phyloP scores from a whole-genome alignment of 1,140 invertebrate species.

The Caenorhabditis tropicalis region DNA sequence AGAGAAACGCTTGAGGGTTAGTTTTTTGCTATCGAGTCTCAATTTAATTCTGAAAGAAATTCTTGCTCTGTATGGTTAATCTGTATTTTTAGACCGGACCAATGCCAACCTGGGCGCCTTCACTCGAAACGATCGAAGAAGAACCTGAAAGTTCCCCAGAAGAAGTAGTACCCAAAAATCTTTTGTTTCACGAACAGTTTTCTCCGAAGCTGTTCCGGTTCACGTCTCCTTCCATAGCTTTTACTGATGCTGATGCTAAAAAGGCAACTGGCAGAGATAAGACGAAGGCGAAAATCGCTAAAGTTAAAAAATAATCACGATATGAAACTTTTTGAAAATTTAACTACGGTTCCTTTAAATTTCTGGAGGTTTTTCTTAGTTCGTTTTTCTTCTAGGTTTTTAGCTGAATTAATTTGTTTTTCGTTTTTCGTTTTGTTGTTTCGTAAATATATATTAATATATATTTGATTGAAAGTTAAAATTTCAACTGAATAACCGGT shows the following conservation, averaged over 20 bases:
- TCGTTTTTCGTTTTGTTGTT: background rate
- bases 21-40: background rate
- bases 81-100: constrained; percentile 14
- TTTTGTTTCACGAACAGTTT: constrained; percentile 61
- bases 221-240: constrained; percentile 64
- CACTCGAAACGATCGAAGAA: constrained; percentile 57
- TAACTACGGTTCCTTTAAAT: background rate
- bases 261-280: constrained; percentile 62
- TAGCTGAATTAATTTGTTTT: background rate
- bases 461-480: background rate
- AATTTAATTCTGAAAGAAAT: background rate
- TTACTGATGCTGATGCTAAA: constrained; percentile 63
- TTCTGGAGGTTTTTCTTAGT: background rate
- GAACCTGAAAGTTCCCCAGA: background rate
- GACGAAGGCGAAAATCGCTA: constrained; percentile 66
- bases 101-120: constrained; percentile 64
- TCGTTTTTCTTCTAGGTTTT: background rate
- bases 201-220: constrained; percentile 63
- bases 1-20: constrained; percentile 30
- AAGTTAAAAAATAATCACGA: constrained; percentile 65
- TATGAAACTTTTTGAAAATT: background rate
- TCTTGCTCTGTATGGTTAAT: background rate
- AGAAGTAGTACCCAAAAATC: constrained; percentile 30
- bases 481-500: too few species aligned
- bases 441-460: background rate